Base-by-base conservation (phyloP, 2,888 invertebrate genomes). In the Brachyptera risi region DNA sequence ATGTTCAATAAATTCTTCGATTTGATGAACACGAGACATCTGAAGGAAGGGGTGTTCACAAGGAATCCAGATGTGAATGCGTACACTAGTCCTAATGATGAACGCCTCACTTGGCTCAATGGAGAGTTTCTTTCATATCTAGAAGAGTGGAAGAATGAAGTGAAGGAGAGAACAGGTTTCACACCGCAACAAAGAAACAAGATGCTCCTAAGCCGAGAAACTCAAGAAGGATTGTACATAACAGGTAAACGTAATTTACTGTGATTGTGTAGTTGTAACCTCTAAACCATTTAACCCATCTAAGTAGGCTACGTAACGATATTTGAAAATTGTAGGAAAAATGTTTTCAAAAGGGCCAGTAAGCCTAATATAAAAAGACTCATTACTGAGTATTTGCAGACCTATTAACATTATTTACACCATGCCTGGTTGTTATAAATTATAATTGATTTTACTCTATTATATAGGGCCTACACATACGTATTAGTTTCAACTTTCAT, bases 1-100 rank as follows among this genome's bases (percentile, higher is more conserved):
- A 37, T 54, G 54, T 54, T 54, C 54, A 21, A 37, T 37, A 54
- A 17, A 37, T 54, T 54, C 5, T 54, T 54, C 37, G 54, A 54
- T 37, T 4, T 37, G 7, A 17, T 54, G 21, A 54, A 54, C 15
- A 37, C 54, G 21, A 35, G 35, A 13, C 54, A 54, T 15, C 23
- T 54, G 19, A n/a, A 35, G 21, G 54, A 54, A 37, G 54, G 54
- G 5, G 7, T 19, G 17, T 37, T 35, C 54, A 54, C 35, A 7
- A 35, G 54, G 7, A 54, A 54, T 11, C 54, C 54, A 11, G n/a
- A 54, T 21, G 2, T 54, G 15, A 54, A 54, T 15, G 35, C 54
- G 1, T 37, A 35, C 23, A 54, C 54, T 3, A 54, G 54, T 21
- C 54, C 54, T 13, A 21, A 54, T 19, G 54, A 54, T 31, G 51